These are phyloP conservation scores for Drosophila lini DNA, from an alignment of 1,140 invertebrate species.

Conservation along the genomic window DNA sequence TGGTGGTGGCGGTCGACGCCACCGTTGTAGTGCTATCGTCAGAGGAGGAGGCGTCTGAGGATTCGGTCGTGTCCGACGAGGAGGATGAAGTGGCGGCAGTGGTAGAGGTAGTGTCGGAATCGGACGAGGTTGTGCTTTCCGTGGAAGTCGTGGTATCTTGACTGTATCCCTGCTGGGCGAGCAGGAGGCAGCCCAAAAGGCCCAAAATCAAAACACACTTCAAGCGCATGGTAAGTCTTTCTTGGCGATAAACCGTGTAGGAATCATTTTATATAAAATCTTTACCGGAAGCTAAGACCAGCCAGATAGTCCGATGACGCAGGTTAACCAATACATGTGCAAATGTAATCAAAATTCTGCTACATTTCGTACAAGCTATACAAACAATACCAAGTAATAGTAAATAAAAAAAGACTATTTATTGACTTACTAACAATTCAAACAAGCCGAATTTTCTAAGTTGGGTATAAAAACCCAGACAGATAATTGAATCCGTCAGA, in stretches of 20 bases:
- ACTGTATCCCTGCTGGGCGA: slow-evolving; percentile 9
- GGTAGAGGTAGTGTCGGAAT: background rate
- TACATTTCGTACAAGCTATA: slow-evolving; percentile 4
- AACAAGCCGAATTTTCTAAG: no score
- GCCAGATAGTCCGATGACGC: background rate
- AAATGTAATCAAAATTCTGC: background rate
- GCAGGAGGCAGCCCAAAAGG: slow-evolving; percentile 29
- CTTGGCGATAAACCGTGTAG: background rate
- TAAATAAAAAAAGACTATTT: slow-evolving; percentile 3
- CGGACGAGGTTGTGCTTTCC: slow-evolving; percentile 2
- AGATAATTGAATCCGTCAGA: background rate
- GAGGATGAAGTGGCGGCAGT: background rate
- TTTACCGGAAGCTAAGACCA: background rate
- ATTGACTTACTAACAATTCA: background rate
- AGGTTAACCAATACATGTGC: background rate
- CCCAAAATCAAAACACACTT: slow-evolving; percentile 20
- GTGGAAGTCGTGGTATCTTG: background rate
- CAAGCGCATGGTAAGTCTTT: slow-evolving; percentile 23
- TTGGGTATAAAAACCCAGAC: slow-evolving; percentile 17
- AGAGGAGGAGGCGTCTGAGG: background rate
- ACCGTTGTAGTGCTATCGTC: background rate
- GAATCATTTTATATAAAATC: slow-evolving; percentile 1
- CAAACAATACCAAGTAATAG: slow-evolving; percentile 7
- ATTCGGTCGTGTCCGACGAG: background rate
- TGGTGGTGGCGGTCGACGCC: slow-evolving; percentile 1